A percentile compares a stretch with the other conserved stretches of the same genome.
Conservation (phyloP, 1,140 invertebrate species). For the Aphis gossypii region DNA sequence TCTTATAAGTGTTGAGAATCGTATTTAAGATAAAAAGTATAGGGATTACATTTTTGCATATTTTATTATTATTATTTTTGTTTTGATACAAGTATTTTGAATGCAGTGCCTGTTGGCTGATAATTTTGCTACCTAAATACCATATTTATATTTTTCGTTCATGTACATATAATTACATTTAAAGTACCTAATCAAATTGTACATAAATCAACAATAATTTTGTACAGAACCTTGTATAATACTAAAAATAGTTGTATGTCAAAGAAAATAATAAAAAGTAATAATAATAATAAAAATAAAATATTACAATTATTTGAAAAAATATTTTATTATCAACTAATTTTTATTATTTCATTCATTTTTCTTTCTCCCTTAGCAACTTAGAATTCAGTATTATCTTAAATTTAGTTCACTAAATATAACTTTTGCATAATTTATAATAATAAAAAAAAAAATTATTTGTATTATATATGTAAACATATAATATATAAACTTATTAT, state of each 20-base stretch:
- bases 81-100: conserved; percentile 45
- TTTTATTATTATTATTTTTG: conserved; percentile 55
- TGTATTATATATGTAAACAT: conserved; percentile 45
- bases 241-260: conserved; percentile 47
- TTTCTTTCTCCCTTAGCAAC: conserved; percentile 34
- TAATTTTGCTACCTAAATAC: conserved; percentile 48
- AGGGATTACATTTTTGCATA: conserved; percentile 42
- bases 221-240: conserved; percentile 47
- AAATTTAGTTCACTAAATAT: conserved; percentile 53
- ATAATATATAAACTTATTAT: conserved; percentile 30
- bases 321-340: conserved; percentile 52
- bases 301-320: conserved; percentile 55
- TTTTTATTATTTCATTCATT: conserved; percentile 49
- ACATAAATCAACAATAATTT: conserved; percentile 37
- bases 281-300: conserved; percentile 55
- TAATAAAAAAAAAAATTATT: neutral
- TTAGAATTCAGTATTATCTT: conserved; percentile 56
- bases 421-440: conserved; percentile 49
- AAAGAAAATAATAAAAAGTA: conserved; percentile 47
- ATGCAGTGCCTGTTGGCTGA: conserved; percentile 25
- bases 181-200: conserved; percentile 56
- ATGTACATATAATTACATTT: conserved; percentile 46
- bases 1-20: conserved; percentile 47
- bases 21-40: conserved; percentile 32
- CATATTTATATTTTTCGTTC: conserved; percentile 49